phyloP scores from a whole-genome alignment of 92 coral and sea anemone genomes.

The Parazoanthus atlanticus region DNA sequence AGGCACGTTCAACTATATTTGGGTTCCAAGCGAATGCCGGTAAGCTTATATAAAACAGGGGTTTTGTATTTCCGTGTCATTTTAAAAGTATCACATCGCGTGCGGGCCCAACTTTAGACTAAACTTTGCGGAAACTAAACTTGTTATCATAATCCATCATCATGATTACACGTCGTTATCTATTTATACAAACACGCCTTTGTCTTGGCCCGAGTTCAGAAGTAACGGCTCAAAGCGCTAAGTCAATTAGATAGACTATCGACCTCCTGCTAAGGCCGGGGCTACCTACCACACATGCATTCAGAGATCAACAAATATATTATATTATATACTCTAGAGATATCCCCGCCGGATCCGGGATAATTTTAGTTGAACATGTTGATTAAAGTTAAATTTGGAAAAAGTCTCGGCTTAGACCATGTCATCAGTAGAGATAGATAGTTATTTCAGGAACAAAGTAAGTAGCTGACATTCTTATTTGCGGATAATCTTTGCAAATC shows the following conservation, averaged over 20 bases:
- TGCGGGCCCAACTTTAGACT: background rate
- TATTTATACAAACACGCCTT: background rate
- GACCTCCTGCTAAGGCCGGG: background rate
- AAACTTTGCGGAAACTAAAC: background rate
- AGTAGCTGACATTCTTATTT: no score
- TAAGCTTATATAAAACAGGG: background rate
- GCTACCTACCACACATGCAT: background rate
- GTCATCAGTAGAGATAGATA: background rate
- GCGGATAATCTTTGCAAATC: background rate
- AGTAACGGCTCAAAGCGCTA: background rate
- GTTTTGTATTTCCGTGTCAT: background rate
- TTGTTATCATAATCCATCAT: background rate
- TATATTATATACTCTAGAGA: background rate
- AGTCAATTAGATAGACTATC: background rate
- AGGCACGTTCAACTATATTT: background rate
- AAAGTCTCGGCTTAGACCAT: background rate
- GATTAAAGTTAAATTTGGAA: background rate
- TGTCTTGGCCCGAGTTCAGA: background rate
- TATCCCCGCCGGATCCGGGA: background rate
- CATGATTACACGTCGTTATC: background rate
- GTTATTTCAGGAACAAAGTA: background rate
- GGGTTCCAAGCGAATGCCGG: background rate
- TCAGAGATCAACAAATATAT: no score
- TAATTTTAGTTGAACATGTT: background rate
- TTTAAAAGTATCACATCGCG: background rate